Percentiles rank a stretch among this genome's conserved stretches.
Conservation (phyloP, 92 coral and sea anemone species). For the Zoanthus sansibaricus region DNA sequence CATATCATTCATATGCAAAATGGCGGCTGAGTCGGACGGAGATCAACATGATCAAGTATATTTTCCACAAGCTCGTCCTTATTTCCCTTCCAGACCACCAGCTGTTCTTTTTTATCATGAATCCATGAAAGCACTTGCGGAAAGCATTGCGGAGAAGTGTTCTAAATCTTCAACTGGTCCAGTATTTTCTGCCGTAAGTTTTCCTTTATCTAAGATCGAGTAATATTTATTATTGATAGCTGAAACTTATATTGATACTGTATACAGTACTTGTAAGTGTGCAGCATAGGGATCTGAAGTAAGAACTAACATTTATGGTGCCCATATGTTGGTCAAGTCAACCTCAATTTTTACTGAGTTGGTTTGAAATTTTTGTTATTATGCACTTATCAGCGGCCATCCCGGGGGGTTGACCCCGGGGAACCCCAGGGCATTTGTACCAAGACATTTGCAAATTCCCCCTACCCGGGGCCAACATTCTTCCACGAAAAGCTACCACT, state of each 20-base stretch:
- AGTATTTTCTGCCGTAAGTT: not conserved
- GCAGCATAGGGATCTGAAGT: too few relatives aligned
- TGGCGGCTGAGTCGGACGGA: constrained; percentile 13
- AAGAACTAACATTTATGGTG: not conserved
- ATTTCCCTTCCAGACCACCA: constrained; percentile 80
- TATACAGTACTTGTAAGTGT: too few relatives aligned
- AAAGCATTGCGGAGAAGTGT: constrained; percentile 87
- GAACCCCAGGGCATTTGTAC: too few relatives aligned
- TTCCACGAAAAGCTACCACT: too few relatives aligned
- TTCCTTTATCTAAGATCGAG: not conserved
- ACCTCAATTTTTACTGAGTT: not conserved
- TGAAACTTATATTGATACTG: too few relatives aligned
- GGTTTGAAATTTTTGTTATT: not conserved
- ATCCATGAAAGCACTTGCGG: constrained; percentile 87
- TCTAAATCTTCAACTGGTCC: constrained; percentile 60
- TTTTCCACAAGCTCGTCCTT: constrained; percentile 21
- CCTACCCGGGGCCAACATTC: too few relatives aligned
- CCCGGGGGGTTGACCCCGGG: too few relatives aligned
- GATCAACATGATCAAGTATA: constrained; percentile 2
- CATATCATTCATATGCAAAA: not conserved
- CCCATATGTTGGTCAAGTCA: not conserved
- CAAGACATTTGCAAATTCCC: too few relatives aligned
- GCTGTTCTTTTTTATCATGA: constrained; percentile 93
- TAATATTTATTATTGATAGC: too few relatives aligned
- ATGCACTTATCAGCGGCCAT: too few relatives aligned